These are phyloP conservation scores for Pantelozetes paolii DNA, from an alignment of 2,888 invertebrate species.

Conservation along the genomic window DNA sequence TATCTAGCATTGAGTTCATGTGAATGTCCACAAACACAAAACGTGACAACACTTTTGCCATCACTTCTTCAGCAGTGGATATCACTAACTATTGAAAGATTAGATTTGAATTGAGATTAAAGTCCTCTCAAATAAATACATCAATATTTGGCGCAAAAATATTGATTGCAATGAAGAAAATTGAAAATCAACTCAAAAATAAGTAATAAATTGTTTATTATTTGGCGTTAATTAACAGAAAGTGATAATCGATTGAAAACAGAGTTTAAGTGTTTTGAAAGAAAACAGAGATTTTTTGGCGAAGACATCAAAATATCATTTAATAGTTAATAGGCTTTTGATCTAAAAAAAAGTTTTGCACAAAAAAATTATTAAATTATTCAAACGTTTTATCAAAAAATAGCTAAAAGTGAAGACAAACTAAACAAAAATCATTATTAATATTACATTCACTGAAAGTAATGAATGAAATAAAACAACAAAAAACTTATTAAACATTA, in stretches of 20 bases:
- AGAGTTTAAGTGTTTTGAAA: neutral
- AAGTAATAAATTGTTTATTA: neutral
- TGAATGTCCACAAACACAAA: slow-evolving; percentile 14
- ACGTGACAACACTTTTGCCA: slow-evolving; percentile 7
- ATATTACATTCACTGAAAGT: no score
- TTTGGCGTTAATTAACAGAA: neutral
- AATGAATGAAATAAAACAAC: no score
- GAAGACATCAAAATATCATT: neutral
- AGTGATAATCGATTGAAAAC: neutral
- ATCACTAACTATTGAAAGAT: neutral
- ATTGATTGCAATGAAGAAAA: neutral
- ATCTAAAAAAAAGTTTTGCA: neutral
- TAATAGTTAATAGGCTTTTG: neutral
- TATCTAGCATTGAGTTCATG: neutral
- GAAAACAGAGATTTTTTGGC: neutral
- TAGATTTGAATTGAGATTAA: neutral
- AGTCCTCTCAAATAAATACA: neutral
- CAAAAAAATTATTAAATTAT: neutral
- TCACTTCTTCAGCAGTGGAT: neutral
- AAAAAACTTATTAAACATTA: no score
- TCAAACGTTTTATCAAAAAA: neutral
- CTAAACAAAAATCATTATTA: no score
- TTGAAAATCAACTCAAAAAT: neutral
- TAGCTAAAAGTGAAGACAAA: no score
- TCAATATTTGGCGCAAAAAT: neutral